phyloP scores from a whole-genome alignment of 2,113 vertebrate genomes.

The Amia ocellicauda region DNA sequence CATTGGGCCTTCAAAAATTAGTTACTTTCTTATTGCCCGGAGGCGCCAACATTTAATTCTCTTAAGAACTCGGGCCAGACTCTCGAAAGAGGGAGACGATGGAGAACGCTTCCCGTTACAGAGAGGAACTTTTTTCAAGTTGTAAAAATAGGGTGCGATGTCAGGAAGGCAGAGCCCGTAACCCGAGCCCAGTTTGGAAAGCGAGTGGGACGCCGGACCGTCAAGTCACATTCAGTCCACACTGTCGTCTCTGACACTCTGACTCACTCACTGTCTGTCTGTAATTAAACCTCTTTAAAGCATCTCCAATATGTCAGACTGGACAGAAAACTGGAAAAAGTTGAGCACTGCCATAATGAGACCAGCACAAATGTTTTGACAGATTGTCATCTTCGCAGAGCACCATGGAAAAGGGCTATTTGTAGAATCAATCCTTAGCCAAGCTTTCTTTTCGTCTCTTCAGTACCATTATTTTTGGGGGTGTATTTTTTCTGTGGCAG shows the following conservation, averaged over 20 bases:
- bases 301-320: neutral
- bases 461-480: too few species aligned
- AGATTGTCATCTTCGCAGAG: too few species aligned
- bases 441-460: too few species aligned
- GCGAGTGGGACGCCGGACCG: neutral
- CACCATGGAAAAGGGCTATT: too few species aligned
- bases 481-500: too few species aligned
- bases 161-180: too few species aligned
- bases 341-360: neutral
- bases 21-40: constrained; percentile 44
- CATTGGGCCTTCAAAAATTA: constrained; percentile 40
- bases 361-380: too few species aligned
- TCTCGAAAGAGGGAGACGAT: constrained; percentile 1
- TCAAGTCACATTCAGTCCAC: too few species aligned
- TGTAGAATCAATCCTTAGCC: too few species aligned
- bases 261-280: neutral
- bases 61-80: constrained; percentile 12
- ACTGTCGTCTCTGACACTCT: neutral
- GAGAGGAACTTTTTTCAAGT: constrained; percentile 23
- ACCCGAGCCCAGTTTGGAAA: neutral
- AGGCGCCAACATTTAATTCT: constrained; percentile 32
- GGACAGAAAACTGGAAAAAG: neutral
- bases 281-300: neutral
- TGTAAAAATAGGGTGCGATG: constrained; percentile 18
- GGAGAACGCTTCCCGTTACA: constrained; percentile 19